Percentiles rank a stretch among this genome's conserved stretches.
Conservation (phyloP, 1,140 invertebrate species). For the Calliopsis andreniformis region DNA sequence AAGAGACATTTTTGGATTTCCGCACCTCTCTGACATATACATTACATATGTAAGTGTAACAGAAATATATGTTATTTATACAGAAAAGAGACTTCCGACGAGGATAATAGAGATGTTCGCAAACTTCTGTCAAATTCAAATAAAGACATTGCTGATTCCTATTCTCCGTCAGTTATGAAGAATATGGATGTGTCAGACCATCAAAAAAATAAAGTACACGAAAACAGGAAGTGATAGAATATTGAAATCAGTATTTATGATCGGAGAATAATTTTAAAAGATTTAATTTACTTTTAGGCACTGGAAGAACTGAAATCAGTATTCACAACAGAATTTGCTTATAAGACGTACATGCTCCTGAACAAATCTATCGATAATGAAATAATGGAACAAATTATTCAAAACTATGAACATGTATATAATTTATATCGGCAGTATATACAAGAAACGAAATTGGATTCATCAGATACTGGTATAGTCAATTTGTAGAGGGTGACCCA, state of each 20-base stretch:
- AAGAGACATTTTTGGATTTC: too few relatives aligned
- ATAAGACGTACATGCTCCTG: slow-evolving; percentile 91
- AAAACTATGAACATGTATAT: slow-evolving; percentile 90
- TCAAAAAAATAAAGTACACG: slow-evolving; percentile 70
- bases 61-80: neutral
- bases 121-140: slow-evolving; percentile 55
- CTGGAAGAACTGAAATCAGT: slow-evolving; percentile 90
- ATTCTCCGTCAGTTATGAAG: slow-evolving; percentile 80
- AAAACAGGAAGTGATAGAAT: slow-evolving; percentile 7
- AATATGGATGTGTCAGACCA: slow-evolving; percentile 65
- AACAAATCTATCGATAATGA: slow-evolving; percentile 88
- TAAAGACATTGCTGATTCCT: slow-evolving; percentile 79
- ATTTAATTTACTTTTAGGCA: slow-evolving; percentile 79
- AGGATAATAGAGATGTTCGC: slow-evolving; percentile 34
- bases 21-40: too few relatives aligned
- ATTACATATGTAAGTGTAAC: neutral
- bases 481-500: neutral
- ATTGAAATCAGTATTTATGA: neutral
- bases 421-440: slow-evolving; percentile 89
- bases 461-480: slow-evolving; percentile 63
- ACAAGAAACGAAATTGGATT: slow-evolving; percentile 72
- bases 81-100: slow-evolving; percentile 34
- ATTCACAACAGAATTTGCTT: slow-evolving; percentile 91
- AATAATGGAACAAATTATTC: slow-evolving; percentile 87
- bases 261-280: neutral